phyloP scores from a whole-genome alignment of 64 coral and sea anemone species.

The Montipora efflorescens region DNA sequence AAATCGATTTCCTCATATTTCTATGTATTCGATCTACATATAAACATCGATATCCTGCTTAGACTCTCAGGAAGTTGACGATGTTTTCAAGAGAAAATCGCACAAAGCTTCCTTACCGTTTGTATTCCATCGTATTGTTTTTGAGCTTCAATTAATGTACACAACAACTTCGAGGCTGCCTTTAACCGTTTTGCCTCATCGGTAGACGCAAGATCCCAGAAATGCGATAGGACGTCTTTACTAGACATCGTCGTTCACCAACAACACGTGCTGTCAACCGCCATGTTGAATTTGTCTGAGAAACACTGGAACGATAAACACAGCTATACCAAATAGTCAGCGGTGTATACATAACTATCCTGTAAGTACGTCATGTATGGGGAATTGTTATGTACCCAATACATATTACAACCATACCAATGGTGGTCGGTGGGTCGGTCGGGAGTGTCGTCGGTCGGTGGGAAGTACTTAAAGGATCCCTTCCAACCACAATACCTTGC shows the following conservation, averaged over 20 bases:
- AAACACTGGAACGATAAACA: neutral
- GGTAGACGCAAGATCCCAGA: conserved; percentile 91
- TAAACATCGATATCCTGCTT: no score
- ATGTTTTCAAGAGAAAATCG: no score
- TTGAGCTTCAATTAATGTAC: conserved; percentile 65
- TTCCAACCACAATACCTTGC: no score
- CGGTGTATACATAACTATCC: neutral
- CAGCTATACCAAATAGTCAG: neutral
- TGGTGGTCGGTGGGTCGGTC: no score
- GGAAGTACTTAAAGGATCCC: no score
- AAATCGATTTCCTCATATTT: no score
- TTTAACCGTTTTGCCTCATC: conserved; percentile 80
- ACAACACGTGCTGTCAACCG: neutral
- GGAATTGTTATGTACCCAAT: no score
- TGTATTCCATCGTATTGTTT: conserved; percentile 36
- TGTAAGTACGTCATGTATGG: no score
- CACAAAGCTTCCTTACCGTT: neutral
- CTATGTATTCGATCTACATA: no score
- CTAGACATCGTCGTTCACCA: conserved; percentile 45
- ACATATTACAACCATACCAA: no score
- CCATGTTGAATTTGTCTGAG: conserved; percentile 38
- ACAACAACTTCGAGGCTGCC: conserved; percentile 65
- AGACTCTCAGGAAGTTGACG: no score
- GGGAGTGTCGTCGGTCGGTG: no score
- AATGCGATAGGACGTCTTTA: conserved; percentile 77